Conservation (phyloP, 2,113 vertebrate genomes). For the Bombycilla garrulus region DNA sequence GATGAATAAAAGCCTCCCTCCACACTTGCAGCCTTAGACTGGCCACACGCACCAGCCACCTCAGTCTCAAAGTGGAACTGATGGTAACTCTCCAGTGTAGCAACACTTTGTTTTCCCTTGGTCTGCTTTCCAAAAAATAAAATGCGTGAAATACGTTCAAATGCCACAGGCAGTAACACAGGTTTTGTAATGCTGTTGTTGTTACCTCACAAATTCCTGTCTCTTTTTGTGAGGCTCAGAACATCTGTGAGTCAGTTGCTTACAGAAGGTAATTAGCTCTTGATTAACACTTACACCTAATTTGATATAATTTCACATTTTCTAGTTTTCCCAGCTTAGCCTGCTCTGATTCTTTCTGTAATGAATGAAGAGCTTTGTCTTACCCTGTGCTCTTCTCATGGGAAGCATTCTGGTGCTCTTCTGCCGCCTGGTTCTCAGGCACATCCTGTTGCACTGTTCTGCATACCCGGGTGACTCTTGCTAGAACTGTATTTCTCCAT, state of each 20-base stretch:
- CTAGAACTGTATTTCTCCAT: background rate
- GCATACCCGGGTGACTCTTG: background rate
- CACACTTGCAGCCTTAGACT: background rate
- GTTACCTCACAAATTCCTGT: background rate
- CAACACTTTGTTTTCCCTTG: background rate
- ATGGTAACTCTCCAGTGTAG: background rate
- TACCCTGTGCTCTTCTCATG: background rate
- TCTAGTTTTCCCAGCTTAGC: background rate
- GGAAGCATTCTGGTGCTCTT: background rate
- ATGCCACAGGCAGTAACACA: background rate
- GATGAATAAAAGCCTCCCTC: background rate
- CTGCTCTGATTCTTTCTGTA: background rate
- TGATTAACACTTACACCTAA: background rate
- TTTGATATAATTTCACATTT: background rate
- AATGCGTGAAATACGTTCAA: background rate
- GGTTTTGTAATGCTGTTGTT: background rate
- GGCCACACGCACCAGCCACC: background rate
- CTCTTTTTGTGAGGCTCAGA: background rate
- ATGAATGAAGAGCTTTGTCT: background rate
- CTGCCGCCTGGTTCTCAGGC: background rate
- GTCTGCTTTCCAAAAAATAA: background rate
- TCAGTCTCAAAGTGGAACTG: background rate
- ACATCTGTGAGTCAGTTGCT: background rate
- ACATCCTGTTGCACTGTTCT: background rate
- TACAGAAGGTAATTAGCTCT: background rate